Base-by-base conservation (phyloP, 2,797 vertebrate species). In the Morus bassanus region DNA sequence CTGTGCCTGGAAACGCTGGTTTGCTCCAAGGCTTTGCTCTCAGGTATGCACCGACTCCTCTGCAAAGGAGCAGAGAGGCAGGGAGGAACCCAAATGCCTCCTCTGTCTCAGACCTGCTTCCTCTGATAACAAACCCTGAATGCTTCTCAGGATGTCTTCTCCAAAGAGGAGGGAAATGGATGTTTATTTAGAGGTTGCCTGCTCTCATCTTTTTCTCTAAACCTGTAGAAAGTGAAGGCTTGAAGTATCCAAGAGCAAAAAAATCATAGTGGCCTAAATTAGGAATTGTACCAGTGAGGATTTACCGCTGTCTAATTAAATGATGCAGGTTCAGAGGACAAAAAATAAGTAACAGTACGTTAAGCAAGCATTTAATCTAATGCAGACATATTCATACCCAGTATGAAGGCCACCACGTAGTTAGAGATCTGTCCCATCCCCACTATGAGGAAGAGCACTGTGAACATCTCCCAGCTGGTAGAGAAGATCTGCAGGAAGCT, bases 391-490 rank as follows among this genome's bases (percentile, higher is more conserved):
- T 57, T 73, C 98, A 80, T 98, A 98, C 98, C 98, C 94, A 98
- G 96, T 84, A 98, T 98, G 97, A 98, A 98, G 96, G 98, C 98
- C 94, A 98, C 98, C 83, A 98, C 98, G 16, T 98, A 98, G 97
- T 98, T 98, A 43, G 98, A 98, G 96, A 98, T 98, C 97, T 98
- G 98, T 67, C 98, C 98, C 98, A 98, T 98, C 56, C 98, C 98
- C 61, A 98, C 98, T 45, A 98, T 98, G 93, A 98, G 89, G 60
- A 98, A 98, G 48, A 98, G 81, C 46, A 97, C 96, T 3, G 98
- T 98, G 95, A 98, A 98, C 98, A 98, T 98, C 95, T 98, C 98
- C 98, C 98, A 99, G 97, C 72, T 98, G 95, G 74, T 88, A 3
- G 98, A 98, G 97, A 98, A 98, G 85, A 98, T 97, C 97, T 99